A percentile compares a stretch with the other conserved stretches of the same genome.
phyloP scores from a whole-genome alignment of 2,797 vertebrate species.

The Columba guinea region DNA sequence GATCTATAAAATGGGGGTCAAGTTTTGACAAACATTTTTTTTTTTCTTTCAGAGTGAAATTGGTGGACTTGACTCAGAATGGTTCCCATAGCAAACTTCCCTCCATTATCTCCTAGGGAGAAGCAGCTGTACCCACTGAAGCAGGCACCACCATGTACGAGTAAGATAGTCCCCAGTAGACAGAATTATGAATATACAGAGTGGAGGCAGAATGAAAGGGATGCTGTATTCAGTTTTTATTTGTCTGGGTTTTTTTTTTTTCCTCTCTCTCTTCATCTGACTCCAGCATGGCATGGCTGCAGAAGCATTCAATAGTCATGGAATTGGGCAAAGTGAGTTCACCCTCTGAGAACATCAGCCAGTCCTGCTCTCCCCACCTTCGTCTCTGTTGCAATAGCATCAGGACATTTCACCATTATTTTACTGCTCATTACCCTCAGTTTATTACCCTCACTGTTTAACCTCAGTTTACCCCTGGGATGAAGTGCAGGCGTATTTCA shows the following conservation, averaged over 20 bases:
- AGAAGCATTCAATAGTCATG: neutral
- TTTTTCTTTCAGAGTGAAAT: neutral
- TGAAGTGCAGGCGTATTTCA: neutral
- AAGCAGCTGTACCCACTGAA: neutral
- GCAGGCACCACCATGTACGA: neutral
- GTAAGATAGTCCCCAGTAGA: neutral
- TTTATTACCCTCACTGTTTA: neutral
- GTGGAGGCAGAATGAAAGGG: neutral
- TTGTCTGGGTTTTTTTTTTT: too few species aligned
- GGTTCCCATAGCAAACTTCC: neutral
- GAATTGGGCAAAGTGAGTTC: neutral
- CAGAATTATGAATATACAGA: neutral
- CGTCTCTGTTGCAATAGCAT: neutral
- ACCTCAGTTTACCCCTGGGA: neutral
- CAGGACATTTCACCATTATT: slow-evolving; percentile 9
- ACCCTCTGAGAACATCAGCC: neutral
- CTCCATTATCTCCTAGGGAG: neutral
- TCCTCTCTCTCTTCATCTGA: neutral
- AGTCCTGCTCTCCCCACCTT: neutral
- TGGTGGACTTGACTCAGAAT: neutral
- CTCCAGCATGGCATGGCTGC: neutral
- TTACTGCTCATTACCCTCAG: neutral
- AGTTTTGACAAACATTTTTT: neutral
- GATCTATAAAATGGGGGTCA: neutral
- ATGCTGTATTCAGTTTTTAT: neutral